phyloP scores from a whole-genome alignment of 2,113 vertebrate genomes.

The Aphelocoma coerulescens region DNA sequence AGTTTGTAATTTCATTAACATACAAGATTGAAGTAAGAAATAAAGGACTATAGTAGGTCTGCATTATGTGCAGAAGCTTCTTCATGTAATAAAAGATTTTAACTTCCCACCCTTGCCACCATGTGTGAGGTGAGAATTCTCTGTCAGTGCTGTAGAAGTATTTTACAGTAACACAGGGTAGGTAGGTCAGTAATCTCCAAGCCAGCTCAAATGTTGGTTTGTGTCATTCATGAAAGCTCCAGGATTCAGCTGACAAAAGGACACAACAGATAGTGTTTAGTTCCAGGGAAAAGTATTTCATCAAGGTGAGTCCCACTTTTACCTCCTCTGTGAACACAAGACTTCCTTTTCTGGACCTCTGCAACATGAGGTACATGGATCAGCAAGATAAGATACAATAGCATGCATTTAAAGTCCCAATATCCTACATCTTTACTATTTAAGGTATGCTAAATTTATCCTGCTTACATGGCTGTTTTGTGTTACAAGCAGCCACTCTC shows the following conservation, averaged over 20 bases:
- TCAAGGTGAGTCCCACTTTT: background rate
- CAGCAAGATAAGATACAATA: background rate
- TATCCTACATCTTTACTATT: background rate
- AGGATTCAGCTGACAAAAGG: background rate
- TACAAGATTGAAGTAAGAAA: background rate
- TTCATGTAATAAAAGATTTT: background rate
- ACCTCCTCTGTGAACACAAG: background rate
- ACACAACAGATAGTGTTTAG: background rate
- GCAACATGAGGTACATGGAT: fast-evolving
- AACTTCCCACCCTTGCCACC: background rate
- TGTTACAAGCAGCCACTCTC: background rate
- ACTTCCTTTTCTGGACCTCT: background rate
- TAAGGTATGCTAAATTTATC: background rate
- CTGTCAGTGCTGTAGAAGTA: background rate
- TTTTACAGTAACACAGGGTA: background rate
- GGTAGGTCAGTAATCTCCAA: background rate
- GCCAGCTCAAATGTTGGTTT: background rate
- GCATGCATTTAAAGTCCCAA: background rate
- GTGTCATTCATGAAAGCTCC: background rate
- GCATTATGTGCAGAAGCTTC: background rate
- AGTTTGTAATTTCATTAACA: background rate
- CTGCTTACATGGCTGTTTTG: background rate
- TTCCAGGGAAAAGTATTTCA: background rate
- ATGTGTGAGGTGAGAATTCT: background rate
- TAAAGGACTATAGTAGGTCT: background rate